phyloP scores from a whole-genome alignment of 2,113 vertebrate species.

The Puntigrus tetrazona region DNA sequence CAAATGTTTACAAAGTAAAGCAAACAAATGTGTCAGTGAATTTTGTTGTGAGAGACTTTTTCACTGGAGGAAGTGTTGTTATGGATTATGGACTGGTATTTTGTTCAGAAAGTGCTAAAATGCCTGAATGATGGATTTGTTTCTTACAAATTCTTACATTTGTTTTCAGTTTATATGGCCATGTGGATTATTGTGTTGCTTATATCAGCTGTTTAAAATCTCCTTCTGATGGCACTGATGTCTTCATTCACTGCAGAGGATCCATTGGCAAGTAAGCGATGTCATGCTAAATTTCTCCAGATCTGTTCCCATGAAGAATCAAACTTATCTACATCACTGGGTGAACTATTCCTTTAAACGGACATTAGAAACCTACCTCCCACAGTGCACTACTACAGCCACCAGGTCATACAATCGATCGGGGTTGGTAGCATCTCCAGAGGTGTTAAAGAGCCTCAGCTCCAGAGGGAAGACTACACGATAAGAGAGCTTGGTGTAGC shows the following conservation, averaged over 20 bases:
- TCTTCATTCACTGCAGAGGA: not conserved
- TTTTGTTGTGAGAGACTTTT: no score
- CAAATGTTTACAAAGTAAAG: no score
- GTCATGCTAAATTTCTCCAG: not conserved
- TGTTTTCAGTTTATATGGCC: not conserved
- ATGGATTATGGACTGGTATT: not conserved
- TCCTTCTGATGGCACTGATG: not conserved
- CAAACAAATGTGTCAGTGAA: no score
- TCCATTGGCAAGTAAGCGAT: not conserved
- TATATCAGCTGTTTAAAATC: not conserved
- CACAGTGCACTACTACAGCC: constrained; percentile 91
- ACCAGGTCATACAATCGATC: constrained; percentile 92
- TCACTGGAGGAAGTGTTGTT: not conserved
- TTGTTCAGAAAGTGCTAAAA: not conserved
- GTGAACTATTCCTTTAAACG: not conserved
- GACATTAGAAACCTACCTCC: constrained; percentile 76
- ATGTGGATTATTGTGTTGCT: not conserved
- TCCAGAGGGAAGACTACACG: constrained; percentile 92
- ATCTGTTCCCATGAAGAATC: not conserved
- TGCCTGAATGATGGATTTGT: not conserved
- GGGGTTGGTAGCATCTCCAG: constrained; percentile 90
- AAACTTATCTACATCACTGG: not conserved
- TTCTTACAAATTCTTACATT: not conserved
- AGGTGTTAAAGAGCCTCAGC: constrained; percentile 92
- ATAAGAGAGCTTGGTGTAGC: constrained; percentile 93